These are phyloP conservation scores for Pempheris klunzingeri DNA, from an alignment of 2,797 vertebrate genomes.

Conservation along the genomic window DNA sequence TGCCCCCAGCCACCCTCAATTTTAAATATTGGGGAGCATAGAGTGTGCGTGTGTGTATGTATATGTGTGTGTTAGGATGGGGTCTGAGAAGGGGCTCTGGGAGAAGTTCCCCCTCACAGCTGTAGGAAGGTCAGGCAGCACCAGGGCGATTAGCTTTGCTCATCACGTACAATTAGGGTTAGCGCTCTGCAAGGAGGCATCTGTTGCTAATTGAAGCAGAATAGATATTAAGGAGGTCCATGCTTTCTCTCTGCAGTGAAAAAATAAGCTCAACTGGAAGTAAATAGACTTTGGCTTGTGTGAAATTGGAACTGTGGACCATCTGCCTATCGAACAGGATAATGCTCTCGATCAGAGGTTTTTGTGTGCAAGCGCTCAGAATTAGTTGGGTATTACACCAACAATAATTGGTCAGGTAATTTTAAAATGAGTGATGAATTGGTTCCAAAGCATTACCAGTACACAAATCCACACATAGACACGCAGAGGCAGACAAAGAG, in stretches of 20 bases:
- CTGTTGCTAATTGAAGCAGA: constrained; percentile 86
- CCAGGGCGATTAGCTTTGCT: constrained; percentile 84
- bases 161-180: constrained; percentile 86
- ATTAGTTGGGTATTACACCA: constrained; percentile 62
- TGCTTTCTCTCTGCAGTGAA: constrained; percentile 61
- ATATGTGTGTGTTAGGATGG: constrained; percentile 47
- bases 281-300: constrained; percentile 85
- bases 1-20: constrained; percentile 62
- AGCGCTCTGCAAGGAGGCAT: constrained; percentile 78
- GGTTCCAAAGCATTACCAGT: constrained; percentile 60
- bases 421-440: constrained; percentile 67
- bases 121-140: constrained; percentile 80
- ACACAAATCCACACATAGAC: constrained; percentile 52
- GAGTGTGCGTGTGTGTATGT: constrained; percentile 30
- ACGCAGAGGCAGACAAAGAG: constrained; percentile 65
- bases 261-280: constrained; percentile 75
- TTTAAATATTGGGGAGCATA: constrained; percentile 70
- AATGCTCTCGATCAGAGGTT: constrained; percentile 57
- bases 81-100: constrained; percentile 61
- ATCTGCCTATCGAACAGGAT: constrained; percentile 78
- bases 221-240: constrained; percentile 78
- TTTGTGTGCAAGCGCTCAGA: constrained; percentile 60
- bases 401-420: constrained; percentile 65
- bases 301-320: constrained; percentile 85
- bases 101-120: constrained; percentile 76